Evolutionary conservation across 1,140 invertebrate species (phyloP).

Genomic region (Copidosoma floridanum): DNA sequence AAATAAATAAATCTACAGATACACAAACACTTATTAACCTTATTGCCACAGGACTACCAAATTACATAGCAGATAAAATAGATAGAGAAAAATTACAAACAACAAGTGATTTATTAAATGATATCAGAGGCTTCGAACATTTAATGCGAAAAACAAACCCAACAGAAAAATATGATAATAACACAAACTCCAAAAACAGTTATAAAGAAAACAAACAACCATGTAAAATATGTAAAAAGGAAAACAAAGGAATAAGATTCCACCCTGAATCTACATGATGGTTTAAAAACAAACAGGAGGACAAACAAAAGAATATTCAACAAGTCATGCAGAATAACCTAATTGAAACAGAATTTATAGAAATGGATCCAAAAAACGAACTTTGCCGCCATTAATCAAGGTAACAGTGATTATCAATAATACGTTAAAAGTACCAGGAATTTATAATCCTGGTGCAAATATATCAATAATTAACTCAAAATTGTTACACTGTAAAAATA

Average conservation of each 20-base stretch:
- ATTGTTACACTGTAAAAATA: no score
- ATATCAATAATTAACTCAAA: no score
- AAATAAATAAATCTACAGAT: neutral
- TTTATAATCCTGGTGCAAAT: no score
- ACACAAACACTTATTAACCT: neutral
- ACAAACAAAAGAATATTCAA: neutral
- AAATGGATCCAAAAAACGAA: slow-evolving; percentile 1
- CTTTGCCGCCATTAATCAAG: neutral
- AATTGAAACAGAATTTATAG: no score
- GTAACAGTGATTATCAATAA: neutral
- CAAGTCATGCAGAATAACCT: no score
- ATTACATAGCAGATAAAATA: no score
- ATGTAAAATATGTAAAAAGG: neutral
- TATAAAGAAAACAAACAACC: neutral
- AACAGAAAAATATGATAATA: neutral
- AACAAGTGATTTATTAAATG: slow-evolving; percentile 26
- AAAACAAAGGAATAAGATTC: neutral
- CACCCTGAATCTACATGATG: neutral
- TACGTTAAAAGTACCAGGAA: neutral
- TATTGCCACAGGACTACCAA: no score
- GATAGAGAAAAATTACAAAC: no score
- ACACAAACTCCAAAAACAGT: no score
- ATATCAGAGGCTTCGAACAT: slow-evolving; percentile 24
- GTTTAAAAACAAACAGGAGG: neutral
- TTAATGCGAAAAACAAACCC: slow-evolving; percentile 15